phyloP scores from a whole-genome alignment of 2,888 invertebrate species.

The Dermolepida albohirtum region DNA sequence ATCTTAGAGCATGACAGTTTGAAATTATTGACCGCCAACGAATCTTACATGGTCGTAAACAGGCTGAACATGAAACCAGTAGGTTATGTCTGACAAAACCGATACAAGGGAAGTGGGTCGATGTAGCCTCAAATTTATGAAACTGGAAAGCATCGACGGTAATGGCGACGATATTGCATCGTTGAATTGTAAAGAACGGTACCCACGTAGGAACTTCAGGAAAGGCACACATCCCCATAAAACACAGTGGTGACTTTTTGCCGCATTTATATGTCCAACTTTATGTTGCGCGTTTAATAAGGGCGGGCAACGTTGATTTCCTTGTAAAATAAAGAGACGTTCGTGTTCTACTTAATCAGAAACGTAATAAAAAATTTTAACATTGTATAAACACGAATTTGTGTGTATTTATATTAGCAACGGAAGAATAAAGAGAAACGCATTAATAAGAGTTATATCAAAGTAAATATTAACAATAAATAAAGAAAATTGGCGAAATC shows the following conservation, averaged over 20 bases:
- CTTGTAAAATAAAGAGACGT: too few relatives aligned
- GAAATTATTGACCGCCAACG: conserved; percentile 11
- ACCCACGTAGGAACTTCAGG: not conserved
- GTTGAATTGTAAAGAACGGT: conserved; percentile 24
- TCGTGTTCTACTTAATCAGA: too few relatives aligned
- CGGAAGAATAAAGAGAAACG: too few relatives aligned
- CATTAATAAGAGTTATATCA: too few relatives aligned
- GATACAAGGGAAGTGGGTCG: conserved; percentile 38
- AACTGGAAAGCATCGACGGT: conserved; percentile 20
- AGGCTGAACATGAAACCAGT: conserved; percentile 27
- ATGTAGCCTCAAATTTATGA: conserved; percentile 28
- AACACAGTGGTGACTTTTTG: not conserved
- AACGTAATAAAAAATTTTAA: too few relatives aligned
- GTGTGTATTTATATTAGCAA: too few relatives aligned
- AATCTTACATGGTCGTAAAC: conserved; percentile 22
- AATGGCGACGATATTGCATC: conserved; percentile 23
- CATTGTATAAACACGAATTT: too few relatives aligned
- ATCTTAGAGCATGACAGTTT: not conserved
- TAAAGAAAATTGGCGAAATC: too few relatives aligned
- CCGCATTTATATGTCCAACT: too few relatives aligned
- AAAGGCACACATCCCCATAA: conserved; percentile 14
- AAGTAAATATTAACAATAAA: too few relatives aligned
- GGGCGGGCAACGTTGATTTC: too few relatives aligned
- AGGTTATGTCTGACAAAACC: conserved; percentile 39
- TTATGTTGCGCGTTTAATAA: too few relatives aligned